Percentiles rank a stretch among this genome's conserved stretches.
phyloP scores from a whole-genome alignment of 2,888 invertebrate species.

The Drosophila ustulata region DNA sequence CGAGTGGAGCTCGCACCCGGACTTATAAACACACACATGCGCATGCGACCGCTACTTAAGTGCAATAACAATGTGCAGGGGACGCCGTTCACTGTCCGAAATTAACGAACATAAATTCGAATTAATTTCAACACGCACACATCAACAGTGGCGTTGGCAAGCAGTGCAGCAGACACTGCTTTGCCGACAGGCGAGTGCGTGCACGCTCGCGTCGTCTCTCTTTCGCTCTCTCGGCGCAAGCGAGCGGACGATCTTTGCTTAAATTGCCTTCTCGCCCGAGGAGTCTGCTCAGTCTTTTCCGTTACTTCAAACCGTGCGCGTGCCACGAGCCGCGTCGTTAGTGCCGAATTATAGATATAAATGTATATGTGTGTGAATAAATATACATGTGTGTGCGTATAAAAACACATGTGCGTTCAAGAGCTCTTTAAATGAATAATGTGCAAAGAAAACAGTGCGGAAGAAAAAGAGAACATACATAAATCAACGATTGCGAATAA shows the following conservation, averaged over 20 bases:
- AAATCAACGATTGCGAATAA: slow-evolving; percentile 25
- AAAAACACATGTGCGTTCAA: slow-evolving; percentile 46
- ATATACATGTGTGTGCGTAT: slow-evolving; percentile 4
- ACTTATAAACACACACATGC: slow-evolving; percentile 8
- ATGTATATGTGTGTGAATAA: slow-evolving; percentile 10
- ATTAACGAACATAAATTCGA: slow-evolving; percentile 75
- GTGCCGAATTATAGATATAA: slow-evolving; percentile 25
- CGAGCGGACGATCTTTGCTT: slow-evolving; percentile 44
- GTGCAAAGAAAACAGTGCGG: slow-evolving; percentile 19
- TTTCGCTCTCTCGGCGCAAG: slow-evolving; percentile 2
- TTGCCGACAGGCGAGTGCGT: slow-evolving; percentile 10
- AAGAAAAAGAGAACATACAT: slow-evolving; percentile 17
- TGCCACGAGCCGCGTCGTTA: slow-evolving; percentile 9
- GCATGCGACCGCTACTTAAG: slow-evolving; percentile 8
- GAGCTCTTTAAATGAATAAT: slow-evolving; percentile 28
- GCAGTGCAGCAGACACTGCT: slow-evolving; percentile 49
- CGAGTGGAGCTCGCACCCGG: slow-evolving; percentile 25
- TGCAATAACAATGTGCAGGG: slow-evolving; percentile 45
- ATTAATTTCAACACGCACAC: slow-evolving; percentile 57
- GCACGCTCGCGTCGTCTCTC: slow-evolving; percentile 6
- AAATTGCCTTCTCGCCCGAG: slow-evolving; percentile 40
- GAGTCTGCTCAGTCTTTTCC: slow-evolving; percentile 53
- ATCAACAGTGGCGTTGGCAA: slow-evolving; percentile 12
- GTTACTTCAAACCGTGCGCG: slow-evolving; percentile 63
- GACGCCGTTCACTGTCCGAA: slow-evolving; percentile 34